phyloP scores from a whole-genome alignment of 92 coral and sea anemone genomes.

The Actinernus sp. region DNA sequence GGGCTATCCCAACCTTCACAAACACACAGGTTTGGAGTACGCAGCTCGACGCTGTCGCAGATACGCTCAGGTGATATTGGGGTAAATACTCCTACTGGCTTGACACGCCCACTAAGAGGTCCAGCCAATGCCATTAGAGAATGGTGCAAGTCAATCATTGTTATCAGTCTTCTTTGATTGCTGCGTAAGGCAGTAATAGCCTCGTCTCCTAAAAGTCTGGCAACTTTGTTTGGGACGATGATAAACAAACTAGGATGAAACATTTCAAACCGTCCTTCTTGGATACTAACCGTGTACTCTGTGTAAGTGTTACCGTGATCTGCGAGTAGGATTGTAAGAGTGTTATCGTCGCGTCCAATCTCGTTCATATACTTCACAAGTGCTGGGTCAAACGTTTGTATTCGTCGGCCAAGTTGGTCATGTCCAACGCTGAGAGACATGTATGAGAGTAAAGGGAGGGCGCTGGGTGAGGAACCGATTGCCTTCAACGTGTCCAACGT shows the following conservation, averaged over 20 bases:
- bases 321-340: slow-evolving; percentile 77
- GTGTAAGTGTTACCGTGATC: slow-evolving; percentile 92
- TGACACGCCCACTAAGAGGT: slow-evolving; percentile 32
- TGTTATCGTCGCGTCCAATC: slow-evolving; percentile 57
- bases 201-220: slow-evolving; percentile 45
- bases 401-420: slow-evolving; percentile 68
- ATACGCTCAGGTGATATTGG: slow-evolving; percentile 65
- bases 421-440: slow-evolving; percentile 75
- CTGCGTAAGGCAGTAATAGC: slow-evolving; percentile 62
- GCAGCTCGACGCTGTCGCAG: slow-evolving; percentile 70
- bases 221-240: slow-evolving; percentile 73
- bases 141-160: slow-evolving; percentile 74
- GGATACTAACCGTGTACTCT: slow-evolving; percentile 28
- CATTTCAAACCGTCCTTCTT: slow-evolving; percentile 91
- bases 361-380: slow-evolving; percentile 43
- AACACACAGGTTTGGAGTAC: slow-evolving; percentile 82
- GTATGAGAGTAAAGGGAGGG: slow-evolving; percentile 72
- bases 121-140: slow-evolving; percentile 59
- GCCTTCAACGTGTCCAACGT: slow-evolving; percentile 52
- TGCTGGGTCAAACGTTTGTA: slow-evolving; percentile 70
- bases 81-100: slow-evolving; percentile 63
- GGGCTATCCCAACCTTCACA: slow-evolving; percentile 86
- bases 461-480: slow-evolving; percentile 33
- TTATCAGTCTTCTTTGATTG: slow-evolving; percentile 82
- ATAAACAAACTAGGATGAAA: slow-evolving; percentile 84